Percentiles rank a stretch among this genome's conserved stretches.
Evolutionary conservation across 2,888 invertebrate species (phyloP).

Genomic region (Tupiocoris notatus): DNA sequence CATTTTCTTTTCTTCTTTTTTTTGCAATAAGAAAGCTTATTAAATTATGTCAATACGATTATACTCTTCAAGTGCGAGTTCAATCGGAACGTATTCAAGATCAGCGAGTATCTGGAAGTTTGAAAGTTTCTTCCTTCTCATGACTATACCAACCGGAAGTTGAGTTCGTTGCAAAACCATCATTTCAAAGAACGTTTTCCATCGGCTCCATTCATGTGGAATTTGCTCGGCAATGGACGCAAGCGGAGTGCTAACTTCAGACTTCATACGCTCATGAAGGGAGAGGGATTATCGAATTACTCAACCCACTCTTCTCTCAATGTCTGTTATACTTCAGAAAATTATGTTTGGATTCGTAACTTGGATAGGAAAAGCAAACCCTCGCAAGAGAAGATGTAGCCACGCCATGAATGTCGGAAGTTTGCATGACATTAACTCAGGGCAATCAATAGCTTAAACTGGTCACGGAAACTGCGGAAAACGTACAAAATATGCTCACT

Average conservation of each 20-base stretch:
- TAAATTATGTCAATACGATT: no score
- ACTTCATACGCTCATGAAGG: neutral
- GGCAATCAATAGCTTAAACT: conserved; percentile 28
- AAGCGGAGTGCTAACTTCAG: neutral
- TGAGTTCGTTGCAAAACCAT: no score
- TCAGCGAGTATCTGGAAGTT: no score
- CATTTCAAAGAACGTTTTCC: no score
- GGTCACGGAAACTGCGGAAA: neutral
- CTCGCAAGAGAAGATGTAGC: conserved; percentile 23
- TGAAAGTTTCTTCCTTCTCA: no score
- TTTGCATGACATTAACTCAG: conserved; percentile 33
- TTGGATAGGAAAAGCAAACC: neutral
- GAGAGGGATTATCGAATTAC: neutral
- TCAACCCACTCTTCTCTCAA: neutral
- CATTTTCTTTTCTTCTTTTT: no score
- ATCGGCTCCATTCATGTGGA: no score
- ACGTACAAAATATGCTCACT: neutral
- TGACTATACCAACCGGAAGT: no score
- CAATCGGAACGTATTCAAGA: no score
- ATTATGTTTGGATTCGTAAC: neutral
- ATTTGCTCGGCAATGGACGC: neutral
- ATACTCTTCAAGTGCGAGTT: no score
- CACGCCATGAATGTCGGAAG: conserved; percentile 24
- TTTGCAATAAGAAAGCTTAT: no score
- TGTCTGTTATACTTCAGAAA: neutral